Evolutionary conservation across 2,888 invertebrate genomes (phyloP).

Genomic region (Steinernema hermaphroditum): DNA sequence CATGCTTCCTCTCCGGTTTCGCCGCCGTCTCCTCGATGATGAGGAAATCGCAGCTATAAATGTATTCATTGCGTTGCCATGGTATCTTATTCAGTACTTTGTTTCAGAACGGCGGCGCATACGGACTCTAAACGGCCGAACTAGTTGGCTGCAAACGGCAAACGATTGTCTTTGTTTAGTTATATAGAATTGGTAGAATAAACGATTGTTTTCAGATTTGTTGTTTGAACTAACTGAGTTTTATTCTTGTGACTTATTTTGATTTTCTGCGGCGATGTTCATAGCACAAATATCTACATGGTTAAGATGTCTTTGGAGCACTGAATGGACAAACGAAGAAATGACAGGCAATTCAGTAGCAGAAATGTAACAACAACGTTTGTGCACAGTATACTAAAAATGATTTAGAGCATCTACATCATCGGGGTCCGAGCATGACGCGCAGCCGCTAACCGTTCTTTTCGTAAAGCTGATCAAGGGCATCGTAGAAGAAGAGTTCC

Average conservation of each 20-base stretch:
- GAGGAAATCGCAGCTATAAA: slow-evolving; percentile 62
- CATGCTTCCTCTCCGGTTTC: slow-evolving; percentile 52
- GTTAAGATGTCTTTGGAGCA: slow-evolving; percentile 23
- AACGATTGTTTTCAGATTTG: slow-evolving; percentile 5
- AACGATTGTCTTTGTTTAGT: slow-evolving; percentile 6
- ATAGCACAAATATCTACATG: not conserved
- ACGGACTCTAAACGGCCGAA: slow-evolving; percentile 33
- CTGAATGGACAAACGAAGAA: not conserved
- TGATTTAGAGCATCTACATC: too few species aligned
- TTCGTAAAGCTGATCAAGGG: too few species aligned
- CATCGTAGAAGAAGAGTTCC: too few species aligned
- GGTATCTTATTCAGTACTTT: slow-evolving; percentile 1
- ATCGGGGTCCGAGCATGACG: too few species aligned
- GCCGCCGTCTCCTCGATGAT: slow-evolving; percentile 50
- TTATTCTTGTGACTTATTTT: slow-evolving; percentile 7
- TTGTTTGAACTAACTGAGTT: not conserved
- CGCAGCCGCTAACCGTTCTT: too few species aligned
- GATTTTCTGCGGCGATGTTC: not conserved
- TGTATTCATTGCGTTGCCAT: slow-evolving; percentile 43
- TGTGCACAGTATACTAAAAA: too few species aligned
- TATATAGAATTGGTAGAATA: slow-evolving; percentile 15
- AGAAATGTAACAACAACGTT: too few species aligned
- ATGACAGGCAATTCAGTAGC: not conserved
- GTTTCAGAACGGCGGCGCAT: slow-evolving; percentile 41
- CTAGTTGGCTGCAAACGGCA: not conserved